Evolutionary conservation across 37 sponge, comb jelly and placozoan genomes (phyloP), one percentile per base, ranked within the genome.

Genomic region (Halisarca cf. caerulea): DNA sequence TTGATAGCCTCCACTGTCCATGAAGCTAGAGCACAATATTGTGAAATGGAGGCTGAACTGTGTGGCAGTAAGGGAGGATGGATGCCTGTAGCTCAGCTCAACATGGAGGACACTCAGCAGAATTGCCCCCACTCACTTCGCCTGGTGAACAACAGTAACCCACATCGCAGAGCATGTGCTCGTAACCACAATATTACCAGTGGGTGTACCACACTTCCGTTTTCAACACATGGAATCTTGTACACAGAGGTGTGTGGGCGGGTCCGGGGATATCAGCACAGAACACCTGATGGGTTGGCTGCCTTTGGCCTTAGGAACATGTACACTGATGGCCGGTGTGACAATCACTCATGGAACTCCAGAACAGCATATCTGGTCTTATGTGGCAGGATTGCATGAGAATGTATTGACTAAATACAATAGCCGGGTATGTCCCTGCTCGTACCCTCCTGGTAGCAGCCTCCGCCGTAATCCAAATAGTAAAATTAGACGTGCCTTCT

Each of bases 191-290:
- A 8, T 20, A 28, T 23, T 15, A 15, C 30, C 9, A 15, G 64
- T 30, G 64, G 64, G 15, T 62, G 64, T 28, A 30, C 64, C 64
- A 62, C 30, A 4, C 30, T 62, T 8, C 25, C 64, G 30, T 62
- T 62, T 15, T 30, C 64, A 15, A 15, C n/a, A 30, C 9, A 62
- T 4, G 30, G 30, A 5, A 28, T n/a, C 30, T 23, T 20, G 64
- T 62, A 62, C 15, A 62, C 64, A 30, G 64, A 62, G 30, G 64
- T 62, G 30, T 62, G 64, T 62, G 64, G 64, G 15, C 64, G 64
- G 9, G 64, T 62, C 6, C 64, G 64, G 25, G 64, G 64, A 20
- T 62, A 62, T 28, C 64, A 62, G 15, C 64, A 62, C 15, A 62
- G 64, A 62, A 62, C 64, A 62, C 6, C 64, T 30, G 64, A 62